Conservation (phyloP, 2,888 invertebrate genomes). For the Chloroclysta siterata region DNA sequence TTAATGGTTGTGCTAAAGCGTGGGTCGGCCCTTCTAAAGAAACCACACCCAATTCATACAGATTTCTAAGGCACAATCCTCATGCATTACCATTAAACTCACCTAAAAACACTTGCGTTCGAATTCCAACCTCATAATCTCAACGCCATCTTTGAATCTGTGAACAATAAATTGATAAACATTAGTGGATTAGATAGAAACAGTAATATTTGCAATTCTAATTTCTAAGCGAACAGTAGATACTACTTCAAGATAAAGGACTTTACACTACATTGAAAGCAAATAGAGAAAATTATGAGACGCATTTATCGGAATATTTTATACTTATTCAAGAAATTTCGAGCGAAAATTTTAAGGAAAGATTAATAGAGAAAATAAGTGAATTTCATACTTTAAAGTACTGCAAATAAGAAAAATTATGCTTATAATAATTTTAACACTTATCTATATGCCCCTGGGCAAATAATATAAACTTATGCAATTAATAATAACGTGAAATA, state of each 20-base stretch:
- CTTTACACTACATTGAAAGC: slow-evolving; percentile 8
- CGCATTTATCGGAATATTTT: slow-evolving; percentile 5
- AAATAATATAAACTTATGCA: no score
- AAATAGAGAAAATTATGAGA: slow-evolving; percentile 13
- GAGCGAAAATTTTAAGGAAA: neutral
- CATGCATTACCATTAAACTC: slow-evolving; percentile 67
- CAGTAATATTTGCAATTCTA: slow-evolving; percentile 24
- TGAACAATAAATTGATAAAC: slow-evolving; percentile 56
- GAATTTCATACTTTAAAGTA: no score
- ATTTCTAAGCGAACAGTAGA: slow-evolving; percentile 18
- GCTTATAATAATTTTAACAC: no score
- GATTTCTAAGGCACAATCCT: slow-evolving; percentile 51
- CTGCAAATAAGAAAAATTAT: no score
- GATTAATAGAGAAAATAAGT: no score
- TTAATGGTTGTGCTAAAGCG: slow-evolving; percentile 69
- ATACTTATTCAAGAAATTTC: neutral
- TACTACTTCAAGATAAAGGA: slow-evolving; percentile 26
- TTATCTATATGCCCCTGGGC: no score
- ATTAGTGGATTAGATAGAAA: slow-evolving; percentile 37
- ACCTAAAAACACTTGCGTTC: slow-evolving; percentile 68
- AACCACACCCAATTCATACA: slow-evolving; percentile 63
- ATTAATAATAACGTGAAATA: no score
- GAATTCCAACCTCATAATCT: slow-evolving; percentile 70
- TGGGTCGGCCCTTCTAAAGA: slow-evolving; percentile 66
- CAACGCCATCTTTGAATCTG: slow-evolving; percentile 73